Base-by-base conservation (phyloP, 2,888 invertebrate genomes). In the Ephialtes manifestator region DNA sequence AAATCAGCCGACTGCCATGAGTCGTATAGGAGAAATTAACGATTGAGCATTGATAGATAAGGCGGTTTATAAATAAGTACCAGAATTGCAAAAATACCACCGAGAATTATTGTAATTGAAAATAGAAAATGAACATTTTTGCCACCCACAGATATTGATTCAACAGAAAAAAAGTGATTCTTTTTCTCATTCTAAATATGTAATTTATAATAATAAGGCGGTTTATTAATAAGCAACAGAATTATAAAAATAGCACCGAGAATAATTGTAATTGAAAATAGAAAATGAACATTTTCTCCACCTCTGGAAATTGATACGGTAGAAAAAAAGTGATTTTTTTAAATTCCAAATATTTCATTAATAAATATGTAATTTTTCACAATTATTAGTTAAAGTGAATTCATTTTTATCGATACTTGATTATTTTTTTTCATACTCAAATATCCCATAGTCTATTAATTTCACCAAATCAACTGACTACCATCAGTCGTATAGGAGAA, bases 191-290 rank as follows among this genome's bases (percentile, higher is more conserved):
- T n/a, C n/a, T n/a, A n/a, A n/a, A n/a, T n/a, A n/a, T n/a, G n/a
- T n/a, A n/a, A n/a, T n/a, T n/a, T n/a, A n/a, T n/a, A n/a, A n/a
- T n/a, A n/a, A 82, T 82, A 77, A 82, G 58, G 8, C 58, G 48
- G 35, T 72, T 82, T 77, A 71, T 77, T 72, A 77, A 77, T 77
- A 67, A 82, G 77, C 67, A 20, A 39, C 46, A 18, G 68, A 20
- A 48, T 51, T 18, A 65, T 18, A n/a, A n/a, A n/a, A n/a, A n/a
- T n/a, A n/a, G n/a, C n/a, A n/a, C n/a, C n/a, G n/a, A n/a, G n/a
- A n/a, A n/a, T n/a, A n/a, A n/a, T n/a, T n/a, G n/a, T n/a, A n/a
- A n/a, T n/a, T n/a, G n/a, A n/a, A n/a, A n/a, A n/a, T n/a, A n/a
- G n/a, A n/a, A n/a, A n/a, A n/a, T n/a, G n/a, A n/a, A n/a, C n/a